phyloP scores from a whole-genome alignment of 1,140 invertebrate genomes.

The Odontomachus brunneus region DNA sequence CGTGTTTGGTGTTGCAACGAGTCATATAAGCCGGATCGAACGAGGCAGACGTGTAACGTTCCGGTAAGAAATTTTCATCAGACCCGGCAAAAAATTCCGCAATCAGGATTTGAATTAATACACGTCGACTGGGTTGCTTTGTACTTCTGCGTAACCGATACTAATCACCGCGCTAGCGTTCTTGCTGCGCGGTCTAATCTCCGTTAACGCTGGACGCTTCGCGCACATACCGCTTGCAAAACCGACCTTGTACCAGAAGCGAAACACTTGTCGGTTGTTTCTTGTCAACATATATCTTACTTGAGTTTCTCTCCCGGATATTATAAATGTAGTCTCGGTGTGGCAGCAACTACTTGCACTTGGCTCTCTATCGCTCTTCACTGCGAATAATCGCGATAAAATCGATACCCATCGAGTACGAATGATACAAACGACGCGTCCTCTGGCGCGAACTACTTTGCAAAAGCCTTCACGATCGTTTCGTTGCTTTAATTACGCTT shows the following conservation, averaged over 20 bases:
- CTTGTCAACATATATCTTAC: constrained; percentile 54
- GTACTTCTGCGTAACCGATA: constrained; percentile 59
- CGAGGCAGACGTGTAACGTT: background rate
- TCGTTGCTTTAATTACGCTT: too few relatives aligned
- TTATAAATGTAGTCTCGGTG: constrained; percentile 14
- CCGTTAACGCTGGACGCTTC: constrained; percentile 54
- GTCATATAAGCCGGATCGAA: background rate
- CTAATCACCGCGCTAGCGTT: constrained; percentile 60
- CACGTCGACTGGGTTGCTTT: constrained; percentile 47
- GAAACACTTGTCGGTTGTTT: constrained; percentile 64
- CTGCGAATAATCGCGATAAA: background rate
- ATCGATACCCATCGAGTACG: background rate
- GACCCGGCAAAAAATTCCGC: constrained; percentile 39
- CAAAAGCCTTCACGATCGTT: too few relatives aligned
- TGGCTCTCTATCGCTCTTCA: background rate
- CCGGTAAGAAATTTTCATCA: constrained; percentile 39
- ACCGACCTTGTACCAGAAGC: constrained; percentile 45
- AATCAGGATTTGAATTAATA: constrained; percentile 68
- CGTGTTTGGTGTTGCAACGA: background rate
- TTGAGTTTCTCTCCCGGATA: constrained; percentile 10
- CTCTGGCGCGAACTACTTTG: background rate
- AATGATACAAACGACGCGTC: constrained; percentile 3
- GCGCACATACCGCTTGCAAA: constrained; percentile 29
- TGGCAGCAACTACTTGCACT: too few relatives aligned
- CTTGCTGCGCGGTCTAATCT: constrained; percentile 68